A percentile compares a stretch with the other conserved stretches of the same genome.
These are phyloP conservation scores for Cerastis rubricosa DNA, from an alignment of 2,888 invertebrate genomes.

Conservation along the genomic window DNA sequence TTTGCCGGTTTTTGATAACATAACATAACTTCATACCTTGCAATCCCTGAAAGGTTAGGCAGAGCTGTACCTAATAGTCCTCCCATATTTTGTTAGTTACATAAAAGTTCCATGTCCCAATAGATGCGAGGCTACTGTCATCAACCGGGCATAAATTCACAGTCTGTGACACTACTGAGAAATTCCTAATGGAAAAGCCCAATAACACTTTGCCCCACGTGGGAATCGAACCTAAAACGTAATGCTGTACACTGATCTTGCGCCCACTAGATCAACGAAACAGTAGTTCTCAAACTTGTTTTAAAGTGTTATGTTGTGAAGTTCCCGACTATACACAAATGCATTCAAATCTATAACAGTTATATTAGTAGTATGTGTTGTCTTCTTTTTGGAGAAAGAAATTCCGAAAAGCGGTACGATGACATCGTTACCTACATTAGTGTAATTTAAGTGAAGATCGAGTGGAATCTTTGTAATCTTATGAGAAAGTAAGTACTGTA, in stretches of 20 bases:
- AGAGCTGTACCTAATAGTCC: background rate
- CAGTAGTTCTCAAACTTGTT: background rate
- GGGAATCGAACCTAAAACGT: background rate
- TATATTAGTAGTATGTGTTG: background rate
- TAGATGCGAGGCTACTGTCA: background rate
- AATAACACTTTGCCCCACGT: background rate
- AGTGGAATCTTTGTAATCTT: background rate
- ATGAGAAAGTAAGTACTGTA: slow-evolving; percentile 5
- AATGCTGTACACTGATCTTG: too few species aligned
- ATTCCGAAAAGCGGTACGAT: background rate
- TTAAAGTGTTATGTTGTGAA: background rate
- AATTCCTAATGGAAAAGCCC: background rate
- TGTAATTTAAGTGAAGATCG: background rate
- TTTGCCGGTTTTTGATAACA: background rate
- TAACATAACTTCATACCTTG: background rate
- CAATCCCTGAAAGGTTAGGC: background rate
- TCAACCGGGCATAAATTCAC: background rate
- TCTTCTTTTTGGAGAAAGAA: background rate
- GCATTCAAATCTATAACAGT: background rate
- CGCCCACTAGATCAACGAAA: background rate
- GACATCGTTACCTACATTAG: slow-evolving; percentile 1
- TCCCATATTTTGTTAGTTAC: background rate
- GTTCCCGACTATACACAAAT: background rate
- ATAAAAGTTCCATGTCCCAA: background rate
- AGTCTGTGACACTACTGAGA: background rate